These are phyloP conservation scores for Bombylius major DNA, from an alignment of 2,888 invertebrate genomes.

Conservation along the genomic window DNA sequence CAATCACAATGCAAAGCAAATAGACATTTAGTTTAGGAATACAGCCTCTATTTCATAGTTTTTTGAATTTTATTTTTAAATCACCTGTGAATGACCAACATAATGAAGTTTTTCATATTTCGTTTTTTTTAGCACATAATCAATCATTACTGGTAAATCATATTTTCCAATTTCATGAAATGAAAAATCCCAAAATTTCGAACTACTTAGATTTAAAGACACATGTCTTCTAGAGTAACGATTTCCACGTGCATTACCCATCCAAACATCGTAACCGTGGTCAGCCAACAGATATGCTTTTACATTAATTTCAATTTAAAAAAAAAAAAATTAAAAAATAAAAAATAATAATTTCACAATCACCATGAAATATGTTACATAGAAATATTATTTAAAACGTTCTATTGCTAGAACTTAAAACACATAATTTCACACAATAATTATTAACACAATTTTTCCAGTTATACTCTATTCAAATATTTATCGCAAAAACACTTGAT, in stretches of 20 bases:
- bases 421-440: no score
- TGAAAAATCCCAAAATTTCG: slow-evolving; percentile 35
- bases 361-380: no score
- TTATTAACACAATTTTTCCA: no score
- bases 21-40: no score
- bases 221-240: slow-evolving; percentile 35
- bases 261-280: slow-evolving; percentile 37
- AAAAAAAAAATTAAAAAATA: no score
- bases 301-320: not conserved
- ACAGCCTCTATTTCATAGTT: not conserved
- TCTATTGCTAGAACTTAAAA: no score
- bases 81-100: slow-evolving; percentile 33
- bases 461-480: no score
- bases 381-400: no score
- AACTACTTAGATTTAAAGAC: slow-evolving; percentile 28
- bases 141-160: slow-evolving; percentile 36
- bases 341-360: no score
- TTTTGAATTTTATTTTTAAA: not conserved
- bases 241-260: slow-evolving; percentile 36
- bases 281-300: slow-evolving; percentile 36
- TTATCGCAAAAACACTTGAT: no score
- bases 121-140: slow-evolving; percentile 31
- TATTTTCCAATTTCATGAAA: slow-evolving; percentile 35
- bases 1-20: no score
- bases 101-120: slow-evolving; percentile 31